A percentile compares a stretch with the other conserved stretches of the same genome.
phyloP scores from a whole-genome alignment of 2,113 vertebrate genomes.

The Centrocercus urophasianus region DNA sequence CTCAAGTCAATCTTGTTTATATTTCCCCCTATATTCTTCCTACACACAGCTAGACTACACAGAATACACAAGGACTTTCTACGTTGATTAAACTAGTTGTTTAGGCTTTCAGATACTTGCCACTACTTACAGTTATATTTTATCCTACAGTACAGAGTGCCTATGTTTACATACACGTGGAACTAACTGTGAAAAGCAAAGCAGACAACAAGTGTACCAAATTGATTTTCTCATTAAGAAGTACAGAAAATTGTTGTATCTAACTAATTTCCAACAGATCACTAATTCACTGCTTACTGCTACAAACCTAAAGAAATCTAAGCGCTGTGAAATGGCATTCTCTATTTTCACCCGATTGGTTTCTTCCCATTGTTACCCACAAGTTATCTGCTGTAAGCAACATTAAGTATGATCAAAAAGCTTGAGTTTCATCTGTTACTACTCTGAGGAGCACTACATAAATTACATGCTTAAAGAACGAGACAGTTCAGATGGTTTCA shows the following conservation, averaged over 20 bases:
- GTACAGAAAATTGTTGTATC: not conserved
- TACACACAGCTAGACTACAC: not conserved
- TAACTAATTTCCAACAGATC: not conserved
- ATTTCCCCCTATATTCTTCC: not conserved
- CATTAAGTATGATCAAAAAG: not conserved
- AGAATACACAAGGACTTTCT: not conserved
- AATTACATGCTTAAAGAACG: not conserved
- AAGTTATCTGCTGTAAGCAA: not conserved
- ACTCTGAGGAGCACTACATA: not conserved
- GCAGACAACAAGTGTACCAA: not conserved
- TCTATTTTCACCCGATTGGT: not conserved
- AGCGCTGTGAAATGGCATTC: fast-evolving
- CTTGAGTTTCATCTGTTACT: not conserved
- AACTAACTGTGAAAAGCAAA: not conserved
- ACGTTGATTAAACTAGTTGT: fast-evolving
- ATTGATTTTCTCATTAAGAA: not conserved
- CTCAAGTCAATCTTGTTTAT: not conserved
- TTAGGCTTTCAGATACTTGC: not conserved
- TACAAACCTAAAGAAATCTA: not conserved
- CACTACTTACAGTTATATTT: not conserved
- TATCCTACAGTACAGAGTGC: fast-evolving
- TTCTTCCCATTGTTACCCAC: not conserved
- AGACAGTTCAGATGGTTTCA: not conserved
- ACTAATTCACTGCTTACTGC: not conserved
- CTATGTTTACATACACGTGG: not conserved